A percentile compares a stretch with the other conserved stretches of the same genome.
Evolutionary conservation across 2,113 vertebrate species (phyloP).

Genomic region (Lathamus discolor): DNA sequence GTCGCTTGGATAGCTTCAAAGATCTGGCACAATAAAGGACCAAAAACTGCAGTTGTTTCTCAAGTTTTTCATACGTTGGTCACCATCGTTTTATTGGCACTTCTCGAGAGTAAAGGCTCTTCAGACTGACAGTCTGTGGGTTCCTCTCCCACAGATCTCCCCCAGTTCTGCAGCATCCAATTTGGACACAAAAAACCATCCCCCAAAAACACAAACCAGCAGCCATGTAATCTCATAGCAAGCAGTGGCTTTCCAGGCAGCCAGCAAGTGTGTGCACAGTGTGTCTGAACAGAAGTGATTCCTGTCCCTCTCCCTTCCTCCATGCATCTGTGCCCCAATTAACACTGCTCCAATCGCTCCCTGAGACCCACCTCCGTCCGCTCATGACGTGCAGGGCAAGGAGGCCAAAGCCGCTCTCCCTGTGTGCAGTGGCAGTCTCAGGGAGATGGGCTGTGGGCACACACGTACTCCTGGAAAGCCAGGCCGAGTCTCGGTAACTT

Average conservation of each 20-base stretch:
- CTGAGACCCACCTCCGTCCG: rapidly evolving
- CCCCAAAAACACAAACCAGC: neutral
- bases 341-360: rapidly evolving
- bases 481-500: neutral
- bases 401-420: neutral
- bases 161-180: neutral
- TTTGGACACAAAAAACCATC: neutral
- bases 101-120: neutral
- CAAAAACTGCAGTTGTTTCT: neutral
- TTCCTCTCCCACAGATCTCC: neutral
- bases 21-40: neutral
- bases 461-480: neutral
- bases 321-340: neutral
- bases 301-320: neutral
- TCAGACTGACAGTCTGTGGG: neutral
- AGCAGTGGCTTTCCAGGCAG: neutral
- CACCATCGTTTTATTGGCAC: no score
- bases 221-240: neutral
- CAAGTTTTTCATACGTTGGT: neutral
- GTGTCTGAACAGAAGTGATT: neutral
- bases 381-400: rapidly evolving
- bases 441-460: neutral
- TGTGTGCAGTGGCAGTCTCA: neutral
- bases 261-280: rapidly evolving
- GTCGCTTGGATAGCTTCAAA: neutral